Evolutionary conservation across 2,113 vertebrate genomes (phyloP), one percentile per base, ranked within the genome.

Genomic region (Crotalus horridus): DNA sequence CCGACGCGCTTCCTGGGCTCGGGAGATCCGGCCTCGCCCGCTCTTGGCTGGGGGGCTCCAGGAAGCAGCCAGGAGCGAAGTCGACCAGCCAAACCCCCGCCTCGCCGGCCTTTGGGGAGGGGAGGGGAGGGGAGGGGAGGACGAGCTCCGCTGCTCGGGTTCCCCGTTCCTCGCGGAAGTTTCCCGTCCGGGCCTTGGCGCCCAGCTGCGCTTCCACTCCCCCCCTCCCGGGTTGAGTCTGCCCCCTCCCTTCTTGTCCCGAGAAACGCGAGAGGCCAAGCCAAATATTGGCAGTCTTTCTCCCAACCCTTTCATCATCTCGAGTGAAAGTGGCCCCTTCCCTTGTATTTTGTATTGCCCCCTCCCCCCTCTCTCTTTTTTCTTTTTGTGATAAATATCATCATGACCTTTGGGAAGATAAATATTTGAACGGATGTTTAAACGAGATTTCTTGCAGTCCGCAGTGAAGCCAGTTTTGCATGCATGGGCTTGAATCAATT

Each of bases 251-350:
- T 90, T 43, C 88, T 95, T 29, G 91, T 94, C 89, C 89, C 89
- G 93, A 94, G 95, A 85, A 93, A 91, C 91, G 93, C 94, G 23
- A 43, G 48, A 87, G 58, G 55, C 81, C 89, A 93, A 94, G 94
- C 92, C 89, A 90, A 86, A 94, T 88, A 94, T 90, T 95, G 88
- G 92, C 95, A 39, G 26, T 89, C 94, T 93, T 90, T 94, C 93
- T 94, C 94, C 90, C 61, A 90, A 54, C n/a, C 94, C 85, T 86
- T 86, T 91, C 94, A 92, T 93, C 95, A 96, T 96, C 94, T 55
- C 86, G 88, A 94, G 69, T 94, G 92, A 90, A 85, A 91, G 89
- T 92, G 90, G 91, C 89, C 0, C 0, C 94, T 87, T 59, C 43
- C 56, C 92, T 85, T 20, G n/a, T 81, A 94, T 29, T 94, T 51